phyloP scores from a whole-genome alignment of 2,113 vertebrate genomes.

The Erinaceus europaeus region DNA sequence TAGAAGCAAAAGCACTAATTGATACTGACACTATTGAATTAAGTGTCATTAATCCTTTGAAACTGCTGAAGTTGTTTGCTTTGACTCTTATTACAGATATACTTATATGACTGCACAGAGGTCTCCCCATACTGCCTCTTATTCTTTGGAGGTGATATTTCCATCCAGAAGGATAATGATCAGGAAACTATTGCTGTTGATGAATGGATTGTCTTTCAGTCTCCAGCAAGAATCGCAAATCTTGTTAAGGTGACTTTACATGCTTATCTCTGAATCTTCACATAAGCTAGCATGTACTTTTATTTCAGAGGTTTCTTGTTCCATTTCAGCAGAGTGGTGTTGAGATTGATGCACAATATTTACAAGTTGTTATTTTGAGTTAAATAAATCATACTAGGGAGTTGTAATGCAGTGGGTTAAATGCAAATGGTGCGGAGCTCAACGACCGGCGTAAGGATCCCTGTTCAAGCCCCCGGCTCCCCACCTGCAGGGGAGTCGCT shows the following conservation, averaged over 20 bases:
- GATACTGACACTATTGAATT: not conserved
- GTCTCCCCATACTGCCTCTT: constrained; percentile 97
- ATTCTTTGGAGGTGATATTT: constrained; percentile 97
- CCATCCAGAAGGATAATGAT: constrained; percentile 94
- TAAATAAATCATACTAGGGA: no score
- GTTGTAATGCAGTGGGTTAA: no score
- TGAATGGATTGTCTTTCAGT: constrained; percentile 97
- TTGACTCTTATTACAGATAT: constrained; percentile 86
- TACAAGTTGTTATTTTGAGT: no score
- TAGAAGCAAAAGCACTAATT: not conserved
- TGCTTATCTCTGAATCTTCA: constrained; percentile 6
- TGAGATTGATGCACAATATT: no score
- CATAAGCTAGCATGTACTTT: not conserved
- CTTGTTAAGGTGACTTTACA: constrained; percentile 89
- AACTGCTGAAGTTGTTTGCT: not conserved
- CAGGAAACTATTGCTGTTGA: constrained; percentile 97
- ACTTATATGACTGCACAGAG: constrained; percentile 97
- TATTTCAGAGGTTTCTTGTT: not conserved
- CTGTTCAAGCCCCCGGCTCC: no score
- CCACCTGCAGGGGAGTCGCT: no score
- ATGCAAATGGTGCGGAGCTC: no score
- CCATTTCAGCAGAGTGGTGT: not conserved
- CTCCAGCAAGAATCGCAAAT: constrained; percentile 93
- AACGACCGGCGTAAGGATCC: no score
- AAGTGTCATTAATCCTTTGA: not conserved